Conservation (phyloP, 1,140 invertebrate species). For the Drosophila aff. region DNA sequence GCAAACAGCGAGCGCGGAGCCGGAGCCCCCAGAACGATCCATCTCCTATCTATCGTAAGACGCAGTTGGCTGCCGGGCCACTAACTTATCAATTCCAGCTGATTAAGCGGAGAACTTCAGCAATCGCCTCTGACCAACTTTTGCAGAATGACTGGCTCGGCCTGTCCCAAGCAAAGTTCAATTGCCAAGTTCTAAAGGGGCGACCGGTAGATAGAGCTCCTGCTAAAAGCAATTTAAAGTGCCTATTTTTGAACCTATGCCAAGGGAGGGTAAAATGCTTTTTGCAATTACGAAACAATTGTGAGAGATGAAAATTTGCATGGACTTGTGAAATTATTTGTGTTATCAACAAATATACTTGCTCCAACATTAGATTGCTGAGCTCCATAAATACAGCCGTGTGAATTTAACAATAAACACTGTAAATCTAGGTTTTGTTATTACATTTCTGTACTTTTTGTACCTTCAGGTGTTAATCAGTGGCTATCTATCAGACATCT, state of each 20-base stretch:
- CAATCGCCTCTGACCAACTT: slow-evolving; percentile 18
- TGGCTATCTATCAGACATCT: background rate
- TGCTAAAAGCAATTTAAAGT: background rate
- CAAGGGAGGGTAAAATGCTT: slow-evolving; percentile 24
- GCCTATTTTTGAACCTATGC: slow-evolving; percentile 41
- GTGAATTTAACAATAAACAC: background rate
- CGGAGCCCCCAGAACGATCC: slow-evolving; percentile 18
- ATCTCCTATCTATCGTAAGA: slow-evolving; percentile 27
- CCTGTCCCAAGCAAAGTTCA: slow-evolving; percentile 54
- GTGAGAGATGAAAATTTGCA: slow-evolving; percentile 32
- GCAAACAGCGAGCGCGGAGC: slow-evolving; percentile 3
- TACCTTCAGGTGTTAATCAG: slow-evolving; percentile 7
- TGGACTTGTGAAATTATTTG: slow-evolving; percentile 22
- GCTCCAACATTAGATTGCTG: slow-evolving; percentile 1
- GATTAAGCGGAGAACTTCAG: slow-evolving; percentile 4
- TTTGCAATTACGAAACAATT: slow-evolving; percentile 62
- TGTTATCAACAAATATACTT: slow-evolving; percentile 13
- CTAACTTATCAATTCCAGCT: slow-evolving; percentile 28
- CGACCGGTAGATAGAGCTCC: background rate
- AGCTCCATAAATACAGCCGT: slow-evolving; percentile 14
- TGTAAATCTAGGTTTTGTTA: background rate
- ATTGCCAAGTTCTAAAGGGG: slow-evolving; percentile 12
- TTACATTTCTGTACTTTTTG: background rate
- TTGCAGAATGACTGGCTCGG: slow-evolving; percentile 5
- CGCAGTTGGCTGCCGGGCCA: slow-evolving; percentile 21